These are phyloP conservation scores for Ephestia elutella DNA, from an alignment of 1,140 invertebrate species.

Conservation along the genomic window DNA sequence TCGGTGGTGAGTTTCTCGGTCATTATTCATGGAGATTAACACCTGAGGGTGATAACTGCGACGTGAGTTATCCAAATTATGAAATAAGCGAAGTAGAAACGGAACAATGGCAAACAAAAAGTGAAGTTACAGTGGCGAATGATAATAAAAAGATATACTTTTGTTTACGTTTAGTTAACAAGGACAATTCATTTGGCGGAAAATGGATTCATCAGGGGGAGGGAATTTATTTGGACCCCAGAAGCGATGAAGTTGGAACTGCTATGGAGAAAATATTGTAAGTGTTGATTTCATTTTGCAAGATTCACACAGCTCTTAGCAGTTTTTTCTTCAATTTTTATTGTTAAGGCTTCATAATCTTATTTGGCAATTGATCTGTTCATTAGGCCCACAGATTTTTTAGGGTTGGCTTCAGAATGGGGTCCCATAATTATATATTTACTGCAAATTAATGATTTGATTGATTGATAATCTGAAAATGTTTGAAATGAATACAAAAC, in stretches of 20 bases:
- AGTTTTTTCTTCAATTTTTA: too few species aligned
- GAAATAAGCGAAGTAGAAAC: conserved; percentile 54
- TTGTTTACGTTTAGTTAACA: conserved; percentile 40
- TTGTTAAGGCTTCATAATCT: too few species aligned
- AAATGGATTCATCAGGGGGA: conserved; percentile 61
- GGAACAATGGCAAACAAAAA: conserved; percentile 34
- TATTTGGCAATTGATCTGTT: too few species aligned
- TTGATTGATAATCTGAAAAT: too few species aligned
- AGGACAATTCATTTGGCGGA: conserved; percentile 43
- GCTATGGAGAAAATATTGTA: not conserved
- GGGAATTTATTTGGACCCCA: conserved; percentile 40
- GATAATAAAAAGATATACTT: conserved; percentile 48
- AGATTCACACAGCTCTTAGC: not conserved
- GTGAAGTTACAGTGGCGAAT: conserved; percentile 45
- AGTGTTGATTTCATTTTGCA: not conserved
- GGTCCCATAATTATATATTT: too few species aligned
- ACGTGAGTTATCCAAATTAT: conserved; percentile 56
- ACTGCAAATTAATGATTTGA: too few species aligned
- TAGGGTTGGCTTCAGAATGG: too few species aligned
- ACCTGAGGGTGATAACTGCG: conserved; percentile 46
- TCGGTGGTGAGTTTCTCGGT: conserved; percentile 58
- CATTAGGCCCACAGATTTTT: too few species aligned
- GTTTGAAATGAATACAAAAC: too few species aligned
- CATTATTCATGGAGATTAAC: conserved; percentile 65
- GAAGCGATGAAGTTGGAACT: not conserved